Evolutionary conservation across 2,888 invertebrate species (phyloP), one percentile per base, ranked within the genome.

Genomic region (Scaptodrosophila latifasciaeformis): DNA sequence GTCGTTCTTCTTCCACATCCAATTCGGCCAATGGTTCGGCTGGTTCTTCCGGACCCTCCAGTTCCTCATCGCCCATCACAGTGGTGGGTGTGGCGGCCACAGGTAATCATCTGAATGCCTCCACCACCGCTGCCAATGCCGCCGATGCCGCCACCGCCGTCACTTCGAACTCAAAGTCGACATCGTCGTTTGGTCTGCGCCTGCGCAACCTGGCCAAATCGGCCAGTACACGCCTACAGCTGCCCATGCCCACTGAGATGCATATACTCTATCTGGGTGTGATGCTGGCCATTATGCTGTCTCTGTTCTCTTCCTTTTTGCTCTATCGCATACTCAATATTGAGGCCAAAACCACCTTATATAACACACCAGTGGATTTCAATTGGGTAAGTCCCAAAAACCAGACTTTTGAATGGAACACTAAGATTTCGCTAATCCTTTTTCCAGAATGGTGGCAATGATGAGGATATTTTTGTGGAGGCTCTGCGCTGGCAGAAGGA

Each of bases 401-500:
- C n/a, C n/a, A n/a, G n/a, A n/a, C n/a, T n/a, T n/a, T n/a, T n/a
- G n/a, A n/a, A n/a, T n/a, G n/a, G n/a, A n/a, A n/a, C n/a, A n/a
- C n/a, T n/a, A n/a, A n/a, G n/a, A n/a, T n/a, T n/a, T n/a, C n/a
- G n/a, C n/a, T n/a, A n/a, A 17, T 61, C 45, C 15, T 6, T 6
- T 17, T 30, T 48, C 10, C 18, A 72, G 85, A 83, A 74, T 39
- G 64, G 79, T 79, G 89, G 89, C 29, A 88, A 89, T 70, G 90
- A 91, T 83, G 65, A 89, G 65, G 88, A 90, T 65, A 87, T 90
- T 47, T 92, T 92, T 85, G 88, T 89, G 42, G 91, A 92, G 85
- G 87, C 92, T 58, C 87, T 92, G 42, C 88, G 90, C 55, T 92
- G 92, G 91, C 91, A 92, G 62, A 88, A 90, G 63, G 88, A 91